phyloP scores from a whole-genome alignment of 2,113 vertebrate genomes.

The Rafetus swinhoei region DNA sequence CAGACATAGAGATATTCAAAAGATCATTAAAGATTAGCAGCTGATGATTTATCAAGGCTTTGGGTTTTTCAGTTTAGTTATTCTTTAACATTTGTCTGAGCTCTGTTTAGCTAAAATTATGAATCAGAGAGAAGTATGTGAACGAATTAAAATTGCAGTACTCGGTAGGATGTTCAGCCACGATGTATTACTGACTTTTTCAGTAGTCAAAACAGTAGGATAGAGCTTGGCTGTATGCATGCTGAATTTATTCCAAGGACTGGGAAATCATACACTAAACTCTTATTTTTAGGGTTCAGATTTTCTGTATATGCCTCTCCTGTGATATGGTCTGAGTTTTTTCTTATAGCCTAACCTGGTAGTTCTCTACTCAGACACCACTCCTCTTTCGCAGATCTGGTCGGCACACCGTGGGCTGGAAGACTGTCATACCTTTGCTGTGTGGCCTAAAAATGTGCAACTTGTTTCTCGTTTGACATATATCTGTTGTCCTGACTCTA shows the following conservation, averaged over 20 bases:
- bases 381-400: not conserved
- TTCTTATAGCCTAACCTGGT: not conserved
- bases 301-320: not conserved
- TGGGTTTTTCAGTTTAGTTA: not conserved
- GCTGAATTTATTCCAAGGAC: not conserved
- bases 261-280: not conserved
- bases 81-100: not conserved
- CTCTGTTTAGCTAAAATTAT: not conserved
- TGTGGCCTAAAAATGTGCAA: not conserved
- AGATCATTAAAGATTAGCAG: not conserved
- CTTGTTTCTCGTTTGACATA: not conserved
- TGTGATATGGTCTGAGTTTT: not conserved
- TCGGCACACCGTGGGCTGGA: not conserved
- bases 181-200: not conserved
- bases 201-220: not conserved
- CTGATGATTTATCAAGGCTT: not conserved
- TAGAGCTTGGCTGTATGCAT: not conserved
- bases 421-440: not conserved
- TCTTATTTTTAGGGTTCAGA: not conserved
- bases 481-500: not conserved
- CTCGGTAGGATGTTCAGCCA: not conserved
- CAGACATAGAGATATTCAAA: not conserved
- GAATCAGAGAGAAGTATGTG: not conserved
- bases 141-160: not conserved
- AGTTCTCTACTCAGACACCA: not conserved